Conservation (phyloP, 2,113 vertebrate genomes). For the Bungarus multicinctus region DNA sequence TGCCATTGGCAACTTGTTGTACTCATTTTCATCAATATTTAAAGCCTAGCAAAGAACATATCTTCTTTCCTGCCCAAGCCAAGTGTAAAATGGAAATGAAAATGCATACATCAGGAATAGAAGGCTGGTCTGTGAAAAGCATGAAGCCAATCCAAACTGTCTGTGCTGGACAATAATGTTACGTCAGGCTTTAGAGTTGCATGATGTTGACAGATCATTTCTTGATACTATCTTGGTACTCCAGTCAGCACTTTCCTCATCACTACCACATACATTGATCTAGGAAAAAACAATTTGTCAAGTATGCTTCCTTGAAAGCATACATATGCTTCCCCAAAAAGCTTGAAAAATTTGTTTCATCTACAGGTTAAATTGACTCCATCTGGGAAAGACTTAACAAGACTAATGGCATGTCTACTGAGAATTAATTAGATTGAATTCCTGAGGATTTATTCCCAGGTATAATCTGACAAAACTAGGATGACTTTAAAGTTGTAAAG, state of each 20-base stretch:
- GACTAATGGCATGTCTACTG: background rate
- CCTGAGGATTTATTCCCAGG: background rate
- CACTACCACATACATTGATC: conserved; percentile 37
- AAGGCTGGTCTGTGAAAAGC: conserved; percentile 13
- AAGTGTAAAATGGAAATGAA: conserved; percentile 12
- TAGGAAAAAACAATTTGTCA: conserved; percentile 54
- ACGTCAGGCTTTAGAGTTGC: background rate
- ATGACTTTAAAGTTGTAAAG: background rate
- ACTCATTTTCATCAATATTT: conserved; percentile 14
- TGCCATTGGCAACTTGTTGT: conserved; percentile 16
- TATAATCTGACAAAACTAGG: background rate
- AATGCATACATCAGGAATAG: conserved; percentile 22
- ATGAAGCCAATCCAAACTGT: conserved; percentile 38
- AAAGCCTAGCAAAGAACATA: background rate
- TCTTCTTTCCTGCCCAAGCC: conserved; percentile 8
- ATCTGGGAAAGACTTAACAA: conserved; percentile 16
- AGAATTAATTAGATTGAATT: background rate
- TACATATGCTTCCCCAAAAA: conserved; percentile 27
- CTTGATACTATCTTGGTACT: background rate
- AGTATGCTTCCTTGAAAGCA: conserved; percentile 70
- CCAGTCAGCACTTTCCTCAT: conserved; percentile 25
- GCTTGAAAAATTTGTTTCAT: conserved; percentile 44
- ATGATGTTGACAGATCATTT: background rate
- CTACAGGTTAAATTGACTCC: conserved; percentile 39
- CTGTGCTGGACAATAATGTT: background rate